A percentile compares a stretch with the other conserved stretches of the same genome.
Evolutionary conservation across 1,140 invertebrate genomes (phyloP).

Genomic region (Microplitis demolitor): DNA sequence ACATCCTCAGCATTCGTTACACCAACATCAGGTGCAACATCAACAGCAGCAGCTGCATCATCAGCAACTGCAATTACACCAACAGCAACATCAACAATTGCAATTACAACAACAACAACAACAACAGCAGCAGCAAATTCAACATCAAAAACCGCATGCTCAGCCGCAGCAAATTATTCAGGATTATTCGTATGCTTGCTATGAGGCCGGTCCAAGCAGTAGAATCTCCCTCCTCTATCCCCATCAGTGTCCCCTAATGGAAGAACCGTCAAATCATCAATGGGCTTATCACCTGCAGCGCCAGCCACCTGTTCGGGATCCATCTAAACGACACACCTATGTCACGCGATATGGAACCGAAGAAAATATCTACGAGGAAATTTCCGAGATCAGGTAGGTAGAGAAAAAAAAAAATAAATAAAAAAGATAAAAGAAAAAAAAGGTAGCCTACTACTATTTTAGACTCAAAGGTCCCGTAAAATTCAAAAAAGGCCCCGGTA

Average conservation of each 20-base stretch:
- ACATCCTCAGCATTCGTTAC: slow-evolving; percentile 36
- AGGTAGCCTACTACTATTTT: background rate
- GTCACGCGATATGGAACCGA: slow-evolving; percentile 79
- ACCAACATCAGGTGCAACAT: slow-evolving; percentile 33
- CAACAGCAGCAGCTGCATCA: slow-evolving; percentile 55
- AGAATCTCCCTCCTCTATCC: slow-evolving; percentile 52
- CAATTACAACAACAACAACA: slow-evolving; percentile 33
- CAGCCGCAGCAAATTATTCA: slow-evolving; percentile 29
- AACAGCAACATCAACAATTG: slow-evolving; percentile 51
- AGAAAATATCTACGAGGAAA: slow-evolving; percentile 89
- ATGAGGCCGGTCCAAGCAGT: slow-evolving; percentile 68
- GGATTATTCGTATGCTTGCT: slow-evolving; percentile 81
- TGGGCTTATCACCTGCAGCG: slow-evolving; percentile 44
- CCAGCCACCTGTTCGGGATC: slow-evolving; percentile 41
- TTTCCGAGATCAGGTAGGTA: slow-evolving; percentile 63
- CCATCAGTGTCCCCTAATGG: slow-evolving; percentile 46
- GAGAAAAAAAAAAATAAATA: background rate
- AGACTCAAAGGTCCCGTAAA: background rate
- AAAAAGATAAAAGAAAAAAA: background rate
- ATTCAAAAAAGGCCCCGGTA: background rate
- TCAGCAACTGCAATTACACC: slow-evolving; percentile 38
- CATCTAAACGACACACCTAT: slow-evolving; percentile 69
- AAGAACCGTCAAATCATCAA: slow-evolving; percentile 31
- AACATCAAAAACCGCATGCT: background rate
- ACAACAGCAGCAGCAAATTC: slow-evolving; percentile 33